phyloP scores from a whole-genome alignment of 2,888 invertebrate genomes.

The Dinocampus coccinellae region DNA sequence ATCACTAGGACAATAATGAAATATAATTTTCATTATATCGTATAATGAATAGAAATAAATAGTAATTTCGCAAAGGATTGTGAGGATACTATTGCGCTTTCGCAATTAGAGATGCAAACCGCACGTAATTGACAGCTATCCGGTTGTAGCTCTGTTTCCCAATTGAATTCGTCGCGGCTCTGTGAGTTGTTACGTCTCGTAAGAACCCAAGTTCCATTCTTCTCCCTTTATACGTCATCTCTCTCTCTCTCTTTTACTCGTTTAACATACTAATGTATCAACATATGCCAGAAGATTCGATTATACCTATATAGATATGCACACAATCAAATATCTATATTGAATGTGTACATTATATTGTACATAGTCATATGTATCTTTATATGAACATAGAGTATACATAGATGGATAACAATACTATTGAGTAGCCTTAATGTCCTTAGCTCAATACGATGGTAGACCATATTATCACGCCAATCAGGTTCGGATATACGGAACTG shows the following conservation, averaged over 20 bases:
- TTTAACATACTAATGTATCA: background rate
- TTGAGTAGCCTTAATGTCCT: conserved; percentile 14
- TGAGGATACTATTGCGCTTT: conserved; percentile 9
- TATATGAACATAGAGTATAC: background rate
- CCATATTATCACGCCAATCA: conserved; percentile 44
- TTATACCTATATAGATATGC: background rate
- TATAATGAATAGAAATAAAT: background rate
- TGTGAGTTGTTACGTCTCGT: conserved; percentile 21
- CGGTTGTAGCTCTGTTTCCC: conserved; percentile 26
- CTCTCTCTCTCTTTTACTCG: too few species aligned
- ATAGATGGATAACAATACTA: conserved; percentile 15
- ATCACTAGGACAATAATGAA: background rate
- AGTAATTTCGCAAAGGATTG: conserved; percentile 22
- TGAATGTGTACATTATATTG: background rate
- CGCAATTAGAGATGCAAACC: conserved; percentile 31
- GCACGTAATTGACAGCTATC: conserved; percentile 36
- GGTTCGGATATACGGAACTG: conserved; percentile 37
- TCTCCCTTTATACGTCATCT: background rate
- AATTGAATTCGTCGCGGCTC: conserved; percentile 35
- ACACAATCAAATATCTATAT: background rate
- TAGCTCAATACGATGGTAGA: conserved; percentile 22
- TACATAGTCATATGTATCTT: background rate
- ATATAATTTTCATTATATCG: background rate
- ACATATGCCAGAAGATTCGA: conserved; percentile 12
- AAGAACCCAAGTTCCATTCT: conserved; percentile 7